Conservation (phyloP, 2,797 vertebrate genomes). For the Arrhamphus sclerolepis region DNA sequence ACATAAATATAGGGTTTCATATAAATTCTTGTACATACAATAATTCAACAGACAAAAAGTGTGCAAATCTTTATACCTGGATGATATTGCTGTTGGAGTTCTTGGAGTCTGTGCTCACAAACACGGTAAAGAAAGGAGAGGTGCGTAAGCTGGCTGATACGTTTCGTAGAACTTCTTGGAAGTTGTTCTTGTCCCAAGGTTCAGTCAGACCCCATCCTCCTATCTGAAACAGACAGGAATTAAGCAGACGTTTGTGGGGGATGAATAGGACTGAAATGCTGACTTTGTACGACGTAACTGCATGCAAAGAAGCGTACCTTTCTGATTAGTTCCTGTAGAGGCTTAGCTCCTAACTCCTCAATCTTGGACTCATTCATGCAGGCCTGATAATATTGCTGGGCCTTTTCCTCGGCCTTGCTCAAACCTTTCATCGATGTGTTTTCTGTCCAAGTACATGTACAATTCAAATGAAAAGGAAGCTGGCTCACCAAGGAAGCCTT, state of each 20-base stretch:
- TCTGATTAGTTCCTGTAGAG: constrained; percentile 88
- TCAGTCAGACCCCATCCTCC: constrained; percentile 93
- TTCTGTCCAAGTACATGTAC: constrained; percentile 74
- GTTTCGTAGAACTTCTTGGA: constrained; percentile 88
- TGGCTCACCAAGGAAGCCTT: background rate
- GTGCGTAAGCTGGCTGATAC: constrained; percentile 88
- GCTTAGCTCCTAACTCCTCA: constrained; percentile 87
- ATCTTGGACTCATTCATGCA: constrained; percentile 97
- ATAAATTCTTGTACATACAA: background rate
- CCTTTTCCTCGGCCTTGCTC: constrained; percentile 90
- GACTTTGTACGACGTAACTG: background rate
- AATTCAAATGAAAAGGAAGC: constrained; percentile 17
- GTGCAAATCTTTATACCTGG: constrained; percentile 81
- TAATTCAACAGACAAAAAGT: background rate
- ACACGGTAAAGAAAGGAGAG: constrained; percentile 94
- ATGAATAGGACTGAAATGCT: background rate
- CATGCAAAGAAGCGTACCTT: constrained; percentile 77
- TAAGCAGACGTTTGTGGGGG: background rate
- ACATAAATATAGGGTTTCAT: background rate
- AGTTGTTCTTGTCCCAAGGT: constrained; percentile 87
- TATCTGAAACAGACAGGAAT: constrained; percentile 77
- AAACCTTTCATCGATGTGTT: constrained; percentile 85
- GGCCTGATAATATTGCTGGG: constrained; percentile 91
- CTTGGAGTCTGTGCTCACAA: constrained; percentile 94
- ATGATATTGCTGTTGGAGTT: constrained; percentile 97